Base-by-base conservation (phyloP, 2,888 invertebrate genomes). In the Podabrus alpinus region DNA sequence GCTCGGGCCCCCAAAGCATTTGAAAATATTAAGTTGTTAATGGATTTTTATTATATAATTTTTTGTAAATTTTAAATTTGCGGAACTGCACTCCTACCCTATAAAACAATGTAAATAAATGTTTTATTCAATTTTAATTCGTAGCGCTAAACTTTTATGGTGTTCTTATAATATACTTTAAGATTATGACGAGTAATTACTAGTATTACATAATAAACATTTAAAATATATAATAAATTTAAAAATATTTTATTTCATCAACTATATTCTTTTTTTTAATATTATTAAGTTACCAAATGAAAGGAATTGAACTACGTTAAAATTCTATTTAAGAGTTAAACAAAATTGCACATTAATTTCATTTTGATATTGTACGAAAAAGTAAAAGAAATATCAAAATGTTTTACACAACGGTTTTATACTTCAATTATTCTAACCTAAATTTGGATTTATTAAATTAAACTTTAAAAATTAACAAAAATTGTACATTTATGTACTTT, bases 131-230 rank as follows among this genome's bases (percentile, higher is more conserved):
- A n/a, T 45, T 45, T 45, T 45, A 45, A n/a, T 45, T n/a, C n/a
- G 7, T 45, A 29, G 11, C 13, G 11, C 29, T 45, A n/a, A 45
- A 45, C 45, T 45, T n/a, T n/a, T 45, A 45, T 75, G 74, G 71
- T 75, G 71, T 75, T 75, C 71, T 75, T 71, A 61, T 73, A 68
- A 71, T 68, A 45, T 19, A 66, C 19, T 68, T 71, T 75, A 71
- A 75, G 71, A 25, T 66, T 68, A 71, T 68, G 74, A 75, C 74
- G 74, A 75, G 74, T 75, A 75, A 75, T 75, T 59, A 71, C 74
- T 75, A 75, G 74, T 75, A 71, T 15, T 64, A 66, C 71, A 75
- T 68, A 71, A 68, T 60, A 68, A 68, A 45, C 45, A 45, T n/a
- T n/a, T 45, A 45, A 45, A 45, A n/a, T 45, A 45, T 45, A 45